Conservation (phyloP, 2,888 invertebrate genomes). For the Campopleginae sp. region DNA sequence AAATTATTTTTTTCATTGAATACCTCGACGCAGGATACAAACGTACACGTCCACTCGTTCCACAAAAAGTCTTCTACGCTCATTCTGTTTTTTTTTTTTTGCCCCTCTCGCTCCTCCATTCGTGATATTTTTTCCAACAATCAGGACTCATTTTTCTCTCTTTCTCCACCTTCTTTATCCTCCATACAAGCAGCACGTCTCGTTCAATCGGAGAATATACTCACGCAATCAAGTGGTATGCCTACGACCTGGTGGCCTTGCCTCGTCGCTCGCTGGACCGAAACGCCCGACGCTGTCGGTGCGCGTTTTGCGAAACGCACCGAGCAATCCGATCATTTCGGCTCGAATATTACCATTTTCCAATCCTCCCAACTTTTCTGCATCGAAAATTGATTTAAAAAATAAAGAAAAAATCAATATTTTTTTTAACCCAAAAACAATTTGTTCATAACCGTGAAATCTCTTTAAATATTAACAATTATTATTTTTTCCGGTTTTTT, state of each 20-base stretch:
- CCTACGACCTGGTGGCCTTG: constrained; percentile 80
- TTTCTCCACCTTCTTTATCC: constrained; percentile 28
- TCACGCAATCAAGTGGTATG: constrained; percentile 74
- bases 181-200: constrained; percentile 37
- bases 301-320: constrained; percentile 61
- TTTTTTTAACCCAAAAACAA: not conserved
- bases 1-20: not conserved
- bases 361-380: not conserved
- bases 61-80: not conserved
- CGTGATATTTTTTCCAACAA: not conserved
- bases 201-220: constrained; percentile 51
- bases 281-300: constrained; percentile 69
- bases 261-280: constrained; percentile 77
- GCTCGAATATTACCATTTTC: not conserved
- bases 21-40: not conserved
- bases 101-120: not conserved
- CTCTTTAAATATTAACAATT: not conserved
- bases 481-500: not conserved
- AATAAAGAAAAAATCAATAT: not conserved
- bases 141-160: not conserved
- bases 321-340: constrained; percentile 21
- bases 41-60: too few relatives aligned
- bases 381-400: not conserved
- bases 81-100: not conserved
- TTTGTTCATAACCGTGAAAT: not conserved